Base-by-base conservation (phyloP, 2,888 invertebrate genomes). In the Dasysyrphus albostriatus region DNA sequence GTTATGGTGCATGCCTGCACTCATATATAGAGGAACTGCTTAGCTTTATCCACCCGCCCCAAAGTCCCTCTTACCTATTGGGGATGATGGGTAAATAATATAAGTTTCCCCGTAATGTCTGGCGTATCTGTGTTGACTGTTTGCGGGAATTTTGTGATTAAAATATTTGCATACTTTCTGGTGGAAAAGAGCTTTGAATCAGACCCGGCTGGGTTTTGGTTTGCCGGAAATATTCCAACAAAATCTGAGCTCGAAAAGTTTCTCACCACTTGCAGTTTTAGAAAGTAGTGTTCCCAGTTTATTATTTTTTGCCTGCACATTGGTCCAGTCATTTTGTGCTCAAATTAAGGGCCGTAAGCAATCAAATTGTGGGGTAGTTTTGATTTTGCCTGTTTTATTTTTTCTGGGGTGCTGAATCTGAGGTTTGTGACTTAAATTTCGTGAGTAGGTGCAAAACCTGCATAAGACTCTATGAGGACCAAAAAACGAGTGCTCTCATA, bases 161-260 rank as follows among this genome's bases (percentile, higher is more conserved):
- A 87, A 87, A 87, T 87, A 87, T 87, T 87, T 87, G 78, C 87
- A 87, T 82, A 87, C 78, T 87, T 70, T 87, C 67, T 78, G 69
- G 87, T 78, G 75, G 75, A 67, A 24, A 37, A 54, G 69, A 78
- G 82, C 87, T 83, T 87, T 87, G 83, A 78, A 87, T 75, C 70
- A 65, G 78, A 72, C 49, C 72, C 19, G 44, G 29, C 29, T 7
- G 70, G 73, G 47, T 1, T 61, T 37, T 19, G 59, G 49, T 61
- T 77, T 14, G 24, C 58, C 67, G 44, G 39, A 81, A 81, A 70
- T 77, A 75, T 77, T 69, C 67, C 12, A 61, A 44, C 74, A 47
- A 74, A 78, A 67, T 83, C 83, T 70, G 37, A 65, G 75, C 24
- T 37, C 59, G 67, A 75, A 79, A 83, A 83, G 63, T 79, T 87